Conservation (phyloP, 2,113 vertebrate species). For the Campylorhamphus procurvoides region DNA sequence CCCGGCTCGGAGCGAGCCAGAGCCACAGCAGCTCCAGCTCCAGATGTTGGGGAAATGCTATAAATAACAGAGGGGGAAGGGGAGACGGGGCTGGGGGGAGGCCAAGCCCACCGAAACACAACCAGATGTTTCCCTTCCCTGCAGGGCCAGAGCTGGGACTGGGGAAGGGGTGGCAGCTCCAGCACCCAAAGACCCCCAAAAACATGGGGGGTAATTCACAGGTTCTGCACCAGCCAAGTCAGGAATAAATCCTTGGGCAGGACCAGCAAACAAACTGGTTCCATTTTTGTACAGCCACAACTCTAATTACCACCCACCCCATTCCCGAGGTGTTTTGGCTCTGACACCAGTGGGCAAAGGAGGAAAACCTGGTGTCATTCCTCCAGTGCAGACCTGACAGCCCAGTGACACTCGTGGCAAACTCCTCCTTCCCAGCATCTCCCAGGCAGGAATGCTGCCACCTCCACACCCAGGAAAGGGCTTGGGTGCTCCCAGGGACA, state of each 20-base stretch:
- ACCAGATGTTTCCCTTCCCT: slow-evolving; percentile 22
- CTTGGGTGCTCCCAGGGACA: neutral
- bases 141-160: rapidly evolving
- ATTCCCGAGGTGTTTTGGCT: rapidly evolving
- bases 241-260: neutral
- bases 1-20: neutral
- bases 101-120: neutral
- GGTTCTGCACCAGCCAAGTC: neutral
- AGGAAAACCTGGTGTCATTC: rapidly evolving
- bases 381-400: neutral
- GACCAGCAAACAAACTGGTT: neutral
- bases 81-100: neutral
- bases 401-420: rapidly evolving
- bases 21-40: neutral
- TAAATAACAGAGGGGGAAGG: slow-evolving; percentile 49
- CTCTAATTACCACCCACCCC: neutral
- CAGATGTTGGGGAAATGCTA: slow-evolving; percentile 41
- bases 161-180: neutral
- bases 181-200: neutral
- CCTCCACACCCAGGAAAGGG: rapidly evolving
- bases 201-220: neutral
- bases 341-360: rapidly evolving
- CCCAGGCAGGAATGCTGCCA: neutral
- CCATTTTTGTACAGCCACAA: neutral
- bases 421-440: neutral